phyloP scores from a whole-genome alignment of 2,113 vertebrate species.

The Poeciliopsis occidentalis region DNA sequence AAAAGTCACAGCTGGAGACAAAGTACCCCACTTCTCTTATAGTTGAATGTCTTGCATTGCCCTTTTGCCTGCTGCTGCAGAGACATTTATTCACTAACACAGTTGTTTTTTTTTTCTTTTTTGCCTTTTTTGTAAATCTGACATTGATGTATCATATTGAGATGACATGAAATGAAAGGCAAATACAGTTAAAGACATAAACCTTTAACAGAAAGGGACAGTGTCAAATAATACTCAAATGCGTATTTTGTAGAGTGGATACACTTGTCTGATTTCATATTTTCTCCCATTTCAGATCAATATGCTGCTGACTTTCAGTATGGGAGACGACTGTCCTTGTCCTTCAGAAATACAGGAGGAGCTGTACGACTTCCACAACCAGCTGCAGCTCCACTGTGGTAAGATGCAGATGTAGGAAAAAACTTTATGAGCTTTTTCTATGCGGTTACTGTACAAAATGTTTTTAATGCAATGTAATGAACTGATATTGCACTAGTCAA shows the following conservation, averaged over 20 bases:
- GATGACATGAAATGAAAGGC: neutral
- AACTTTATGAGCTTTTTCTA: neutral
- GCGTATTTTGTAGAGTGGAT: neutral
- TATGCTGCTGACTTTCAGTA: slow-evolving; percentile 95
- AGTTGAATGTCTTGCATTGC: slow-evolving; percentile 46
- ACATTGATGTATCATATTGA: slow-evolving; percentile 1
- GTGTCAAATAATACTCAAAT: neutral
- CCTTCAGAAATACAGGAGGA: slow-evolving; percentile 94
- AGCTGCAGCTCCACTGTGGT: slow-evolving; percentile 96
- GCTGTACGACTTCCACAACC: slow-evolving; percentile 92
- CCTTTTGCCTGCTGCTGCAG: slow-evolving; percentile 21
- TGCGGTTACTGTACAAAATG: neutral
- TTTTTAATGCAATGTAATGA: neutral
- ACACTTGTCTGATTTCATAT: neutral
- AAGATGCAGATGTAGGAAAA: slow-evolving; percentile 27
- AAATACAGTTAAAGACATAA: neutral
- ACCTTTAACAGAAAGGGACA: neutral
- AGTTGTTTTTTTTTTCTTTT: neutral
- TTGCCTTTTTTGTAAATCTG: neutral
- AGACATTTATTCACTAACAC: slow-evolving; percentile 27
- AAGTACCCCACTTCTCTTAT: slow-evolving; percentile 44
- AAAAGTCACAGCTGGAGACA: slow-evolving; percentile 52
- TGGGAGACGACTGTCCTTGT: slow-evolving; percentile 95
- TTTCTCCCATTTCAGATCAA: slow-evolving; percentile 87
- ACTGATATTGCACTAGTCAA: neutral